phyloP scores from a whole-genome alignment of 2,888 invertebrate genomes.

The Drosophila phalerata region DNA sequence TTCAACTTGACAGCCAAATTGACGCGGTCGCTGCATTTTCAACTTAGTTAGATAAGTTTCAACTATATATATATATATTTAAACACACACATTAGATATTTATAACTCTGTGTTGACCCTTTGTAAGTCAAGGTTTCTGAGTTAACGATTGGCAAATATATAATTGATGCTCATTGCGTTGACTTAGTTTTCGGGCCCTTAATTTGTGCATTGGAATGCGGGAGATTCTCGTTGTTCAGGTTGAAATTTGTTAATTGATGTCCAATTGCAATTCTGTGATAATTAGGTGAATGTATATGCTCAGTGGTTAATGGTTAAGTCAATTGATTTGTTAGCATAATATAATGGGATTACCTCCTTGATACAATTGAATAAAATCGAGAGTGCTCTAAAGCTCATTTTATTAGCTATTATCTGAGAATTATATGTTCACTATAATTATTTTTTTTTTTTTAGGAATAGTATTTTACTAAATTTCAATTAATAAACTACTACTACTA shows the following conservation, averaged over 20 bases:
- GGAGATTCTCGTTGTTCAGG: constrained; percentile 29
- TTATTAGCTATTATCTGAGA: constrained; percentile 6
- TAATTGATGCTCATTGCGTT: constrained; percentile 65
- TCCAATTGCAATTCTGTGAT: constrained; percentile 38
- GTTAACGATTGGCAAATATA: constrained; percentile 62
- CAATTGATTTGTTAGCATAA: constrained; percentile 51
- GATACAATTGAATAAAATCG: background rate
- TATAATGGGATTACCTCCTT: constrained; percentile 37
- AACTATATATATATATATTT: constrained; percentile 26
- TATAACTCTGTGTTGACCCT: constrained; percentile 21
- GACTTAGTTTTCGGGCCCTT: constrained; percentile 7
- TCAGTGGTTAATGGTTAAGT: constrained; percentile 43
- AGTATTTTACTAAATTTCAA: background rate
- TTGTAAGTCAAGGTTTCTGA: constrained; percentile 65
- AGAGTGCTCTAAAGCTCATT: constrained; percentile 5
- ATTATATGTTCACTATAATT: background rate
- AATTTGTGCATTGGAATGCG: constrained; percentile 25
- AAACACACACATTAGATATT: constrained; percentile 3
- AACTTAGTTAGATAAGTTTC: constrained; percentile 36
- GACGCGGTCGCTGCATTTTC: constrained; percentile 48
- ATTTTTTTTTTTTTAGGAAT: background rate
- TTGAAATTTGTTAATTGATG: constrained; percentile 26
- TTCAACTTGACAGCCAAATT: constrained; percentile 52
- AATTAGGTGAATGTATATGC: constrained; percentile 61
- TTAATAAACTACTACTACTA: background rate